phyloP scores from a whole-genome alignment of 2,888 invertebrate genomes.

The Arge pagana region DNA sequence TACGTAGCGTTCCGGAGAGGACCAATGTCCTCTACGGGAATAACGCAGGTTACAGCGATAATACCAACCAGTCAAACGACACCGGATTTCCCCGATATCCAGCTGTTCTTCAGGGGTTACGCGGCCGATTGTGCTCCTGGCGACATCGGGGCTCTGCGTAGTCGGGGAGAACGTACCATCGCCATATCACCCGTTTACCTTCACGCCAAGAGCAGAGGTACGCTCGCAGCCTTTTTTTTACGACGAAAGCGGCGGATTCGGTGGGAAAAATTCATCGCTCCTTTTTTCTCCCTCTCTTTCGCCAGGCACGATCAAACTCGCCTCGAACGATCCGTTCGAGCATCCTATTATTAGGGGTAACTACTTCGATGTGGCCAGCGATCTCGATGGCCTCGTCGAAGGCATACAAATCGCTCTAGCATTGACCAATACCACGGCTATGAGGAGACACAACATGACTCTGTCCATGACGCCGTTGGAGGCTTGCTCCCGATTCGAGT shows the following conservation, averaged over 20 bases:
- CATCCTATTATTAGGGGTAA: slow-evolving; percentile 77
- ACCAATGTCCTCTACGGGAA: slow-evolving; percentile 68
- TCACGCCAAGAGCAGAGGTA: slow-evolving; percentile 71
- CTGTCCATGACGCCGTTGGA: slow-evolving; percentile 38
- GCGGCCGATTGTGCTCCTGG: slow-evolving; percentile 66
- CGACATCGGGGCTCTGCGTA: slow-evolving; percentile 53
- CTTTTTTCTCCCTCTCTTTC: not conserved
- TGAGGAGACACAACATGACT: slow-evolving; percentile 46
- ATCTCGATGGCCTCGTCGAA: slow-evolving; percentile 67
- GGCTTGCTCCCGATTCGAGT: slow-evolving; percentile 46
- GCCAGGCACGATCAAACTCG: slow-evolving; percentile 57
- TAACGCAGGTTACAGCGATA: slow-evolving; percentile 71
- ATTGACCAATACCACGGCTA: slow-evolving; percentile 64
- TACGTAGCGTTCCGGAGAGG: slow-evolving; percentile 67
- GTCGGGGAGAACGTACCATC: slow-evolving; percentile 47
- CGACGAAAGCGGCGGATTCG: no score
- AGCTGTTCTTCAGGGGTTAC: slow-evolving; percentile 71
- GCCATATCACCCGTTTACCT: slow-evolving; percentile 66
- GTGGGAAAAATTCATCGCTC: no score
- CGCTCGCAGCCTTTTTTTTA: slow-evolving; percentile 44
- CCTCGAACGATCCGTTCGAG: slow-evolving; percentile 69
- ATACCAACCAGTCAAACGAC: slow-evolving; percentile 67
- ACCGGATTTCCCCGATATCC: slow-evolving; percentile 67
- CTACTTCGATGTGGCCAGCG: slow-evolving; percentile 72
- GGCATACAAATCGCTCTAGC: slow-evolving; percentile 66